phyloP scores from a whole-genome alignment of 2,888 invertebrate genomes.

The Drosophila aldrichi region DNA sequence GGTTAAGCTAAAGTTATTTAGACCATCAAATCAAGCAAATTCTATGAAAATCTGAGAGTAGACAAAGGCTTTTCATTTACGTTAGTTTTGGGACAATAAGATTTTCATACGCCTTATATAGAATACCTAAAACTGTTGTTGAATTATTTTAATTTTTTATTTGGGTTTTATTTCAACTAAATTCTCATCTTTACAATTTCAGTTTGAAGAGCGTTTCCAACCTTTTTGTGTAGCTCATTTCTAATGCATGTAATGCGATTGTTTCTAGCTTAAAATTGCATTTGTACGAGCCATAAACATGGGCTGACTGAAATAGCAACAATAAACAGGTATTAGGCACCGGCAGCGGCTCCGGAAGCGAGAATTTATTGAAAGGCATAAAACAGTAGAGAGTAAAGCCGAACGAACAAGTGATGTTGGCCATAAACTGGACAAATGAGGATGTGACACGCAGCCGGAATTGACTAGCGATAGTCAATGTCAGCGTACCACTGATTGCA shows the following conservation, averaged over 20 bases:
- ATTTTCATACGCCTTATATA: too few species aligned
- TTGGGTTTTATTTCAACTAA: not conserved
- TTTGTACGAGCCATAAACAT: conserved; percentile 22
- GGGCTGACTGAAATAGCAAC: conserved; percentile 20
- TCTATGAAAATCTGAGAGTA: not conserved
- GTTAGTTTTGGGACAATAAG: too few species aligned
- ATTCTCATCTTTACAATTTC: not conserved
- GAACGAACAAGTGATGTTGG: conserved; percentile 56
- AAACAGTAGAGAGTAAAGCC: conserved; percentile 47
- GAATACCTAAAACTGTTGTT: too few species aligned
- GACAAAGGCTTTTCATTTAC: too few species aligned
- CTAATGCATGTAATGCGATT: conserved; percentile 53
- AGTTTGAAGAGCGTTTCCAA: conserved; percentile 12
- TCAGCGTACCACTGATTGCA: conserved; percentile 64
- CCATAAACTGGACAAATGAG: conserved; percentile 79
- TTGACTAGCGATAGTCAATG: conserved; percentile 77
- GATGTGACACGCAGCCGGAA: conserved; percentile 77
- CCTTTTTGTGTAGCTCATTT: conserved; percentile 45
- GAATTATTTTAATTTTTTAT: too few species aligned
- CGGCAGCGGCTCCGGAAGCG: conserved; percentile 48
- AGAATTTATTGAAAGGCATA: conserved; percentile 77
- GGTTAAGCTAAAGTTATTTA: not conserved
- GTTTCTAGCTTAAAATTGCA: conserved; percentile 56
- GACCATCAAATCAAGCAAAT: not conserved
- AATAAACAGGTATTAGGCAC: conserved; percentile 76